These are phyloP conservation scores for Penaeus chinensis DNA, from an alignment of 1,140 invertebrate genomes.

Conservation along the genomic window DNA sequence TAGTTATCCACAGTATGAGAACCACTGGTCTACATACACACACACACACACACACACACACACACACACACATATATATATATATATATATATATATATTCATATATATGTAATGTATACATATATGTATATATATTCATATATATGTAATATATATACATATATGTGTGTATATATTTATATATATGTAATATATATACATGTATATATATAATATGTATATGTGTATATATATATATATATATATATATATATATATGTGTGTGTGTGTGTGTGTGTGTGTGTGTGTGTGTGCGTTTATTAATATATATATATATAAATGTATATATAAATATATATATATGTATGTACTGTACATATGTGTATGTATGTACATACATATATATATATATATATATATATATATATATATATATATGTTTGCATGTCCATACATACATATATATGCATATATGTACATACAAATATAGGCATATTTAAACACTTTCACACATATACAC, in stretches of 20 bases:
- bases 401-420: not conserved
- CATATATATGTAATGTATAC: no score
- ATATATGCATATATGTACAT: not conserved
- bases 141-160: not conserved
- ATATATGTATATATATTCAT: not conserved
- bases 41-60: no score
- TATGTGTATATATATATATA: not conserved
- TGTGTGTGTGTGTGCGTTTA: not conserved
- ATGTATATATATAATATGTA: constrained; percentile 29
- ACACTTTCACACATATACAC: no score
- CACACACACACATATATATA: no score
- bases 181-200: constrained; percentile 26
- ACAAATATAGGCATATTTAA: no score
- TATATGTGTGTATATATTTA: constrained; percentile 12
- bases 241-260: not conserved
- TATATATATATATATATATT: no score
- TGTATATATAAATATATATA: constrained; percentile 5
- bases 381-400: not conserved
- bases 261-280: not conserved
- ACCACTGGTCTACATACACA: no score
- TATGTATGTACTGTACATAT: not conserved
- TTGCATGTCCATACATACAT: not conserved
- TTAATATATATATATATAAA: not conserved
- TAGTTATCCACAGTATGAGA: no score
- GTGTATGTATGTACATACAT: not conserved